These are phyloP conservation scores for Malacoraja senta DNA, from an alignment of 2,797 vertebrate species.

Conservation along the genomic window DNA sequence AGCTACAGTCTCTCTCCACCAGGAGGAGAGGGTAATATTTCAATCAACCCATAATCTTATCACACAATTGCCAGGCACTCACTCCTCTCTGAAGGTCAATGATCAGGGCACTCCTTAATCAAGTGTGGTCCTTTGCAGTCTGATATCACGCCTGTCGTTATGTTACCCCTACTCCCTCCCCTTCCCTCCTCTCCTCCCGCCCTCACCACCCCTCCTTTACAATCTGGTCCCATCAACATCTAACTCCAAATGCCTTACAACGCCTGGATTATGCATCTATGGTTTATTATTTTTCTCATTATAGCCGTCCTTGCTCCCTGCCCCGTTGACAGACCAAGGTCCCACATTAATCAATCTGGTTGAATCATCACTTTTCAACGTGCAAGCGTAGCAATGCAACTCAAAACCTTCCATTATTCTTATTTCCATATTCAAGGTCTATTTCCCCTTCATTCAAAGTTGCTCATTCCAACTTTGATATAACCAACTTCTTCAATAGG, in stretches of 20 bases:
- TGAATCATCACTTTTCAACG: conserved; percentile 9
- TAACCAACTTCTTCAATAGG: neutral
- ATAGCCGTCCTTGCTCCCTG: neutral
- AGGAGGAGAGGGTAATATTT: neutral
- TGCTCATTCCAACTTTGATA: neutral
- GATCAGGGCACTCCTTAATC: neutral
- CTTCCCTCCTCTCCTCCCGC: neutral
- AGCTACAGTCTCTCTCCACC: neutral
- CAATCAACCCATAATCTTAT: neutral
- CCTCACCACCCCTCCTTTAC: neutral
- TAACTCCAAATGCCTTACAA: neutral
- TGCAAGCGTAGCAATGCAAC: neutral
- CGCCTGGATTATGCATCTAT: neutral
- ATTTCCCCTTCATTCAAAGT: neutral
- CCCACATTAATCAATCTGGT: conserved; percentile 5
- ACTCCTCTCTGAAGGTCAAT: neutral
- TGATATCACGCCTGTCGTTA: neutral
- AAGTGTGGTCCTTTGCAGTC: neutral
- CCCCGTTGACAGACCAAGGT: neutral
- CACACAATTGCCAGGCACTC: neutral
- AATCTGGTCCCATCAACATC: neutral
- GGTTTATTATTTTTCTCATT: neutral
- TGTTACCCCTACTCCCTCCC: neutral
- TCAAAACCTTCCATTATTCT: conserved; percentile 18
- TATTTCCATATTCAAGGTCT: neutral